phyloP scores from a whole-genome alignment of 2,888 invertebrate genomes.

The Hedychridium roseum region DNA sequence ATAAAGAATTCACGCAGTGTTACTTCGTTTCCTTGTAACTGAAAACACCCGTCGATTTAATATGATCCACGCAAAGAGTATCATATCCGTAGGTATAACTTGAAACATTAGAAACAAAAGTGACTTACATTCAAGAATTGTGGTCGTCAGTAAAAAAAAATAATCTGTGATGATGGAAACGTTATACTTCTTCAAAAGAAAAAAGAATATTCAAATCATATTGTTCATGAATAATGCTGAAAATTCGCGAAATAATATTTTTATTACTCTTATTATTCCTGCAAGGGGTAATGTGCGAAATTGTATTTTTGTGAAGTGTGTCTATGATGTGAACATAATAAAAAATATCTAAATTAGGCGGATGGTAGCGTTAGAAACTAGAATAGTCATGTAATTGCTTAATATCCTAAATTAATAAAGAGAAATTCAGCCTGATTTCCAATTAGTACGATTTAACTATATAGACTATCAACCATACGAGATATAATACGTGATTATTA shows the following conservation, averaged over 20 bases:
- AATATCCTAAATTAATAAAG: too few species aligned
- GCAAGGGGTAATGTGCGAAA: conserved; percentile 30
- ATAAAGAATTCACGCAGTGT: conserved; percentile 26
- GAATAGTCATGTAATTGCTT: too few species aligned
- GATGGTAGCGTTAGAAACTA: too few species aligned
- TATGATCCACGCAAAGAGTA: too few species aligned
- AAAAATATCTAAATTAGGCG: too few species aligned
- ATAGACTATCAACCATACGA: too few species aligned
- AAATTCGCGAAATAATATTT: conserved; percentile 39
- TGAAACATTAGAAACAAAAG: too few species aligned
- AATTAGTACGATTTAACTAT: too few species aligned
- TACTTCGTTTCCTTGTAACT: conserved; percentile 22
- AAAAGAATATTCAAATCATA: conserved; percentile 16
- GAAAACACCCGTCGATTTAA: too few species aligned
- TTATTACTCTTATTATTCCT: conserved; percentile 40
- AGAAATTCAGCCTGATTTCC: too few species aligned
- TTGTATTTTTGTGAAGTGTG: conserved; percentile 44
- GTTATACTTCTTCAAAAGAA: conserved; percentile 20
- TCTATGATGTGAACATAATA: conserved; percentile 43
- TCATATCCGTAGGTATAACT: too few species aligned
- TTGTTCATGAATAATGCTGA: conserved; percentile 17
- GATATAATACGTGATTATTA: too few species aligned
- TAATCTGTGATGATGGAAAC: conserved; percentile 33
- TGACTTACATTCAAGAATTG: conserved; percentile 7
- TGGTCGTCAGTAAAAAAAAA: conserved; percentile 17